A percentile compares a stretch with the other conserved stretches of the same genome.
Evolutionary conservation across 2,888 invertebrate genomes (phyloP).

Genomic region (Xanthia icteritia): DNA sequence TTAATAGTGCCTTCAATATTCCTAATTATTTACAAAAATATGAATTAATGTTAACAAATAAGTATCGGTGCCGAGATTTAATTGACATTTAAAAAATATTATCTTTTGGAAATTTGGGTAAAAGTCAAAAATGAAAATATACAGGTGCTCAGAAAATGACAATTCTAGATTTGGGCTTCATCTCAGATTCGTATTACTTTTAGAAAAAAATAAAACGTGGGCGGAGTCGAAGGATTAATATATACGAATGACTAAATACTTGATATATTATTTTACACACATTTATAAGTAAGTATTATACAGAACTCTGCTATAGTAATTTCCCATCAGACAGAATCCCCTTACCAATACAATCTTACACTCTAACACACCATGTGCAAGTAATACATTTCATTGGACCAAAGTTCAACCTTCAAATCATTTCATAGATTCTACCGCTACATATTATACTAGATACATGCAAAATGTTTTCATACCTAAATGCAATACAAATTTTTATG

Average conservation of each 20-base stretch:
- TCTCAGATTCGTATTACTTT: background rate
- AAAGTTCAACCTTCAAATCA: slow-evolving; percentile 89
- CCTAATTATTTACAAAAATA: slow-evolving; percentile 63
- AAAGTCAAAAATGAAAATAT: slow-evolving; percentile 25
- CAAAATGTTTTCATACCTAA: slow-evolving; percentile 66
- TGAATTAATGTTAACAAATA: slow-evolving; percentile 17
- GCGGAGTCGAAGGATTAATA: slow-evolving; percentile 39
- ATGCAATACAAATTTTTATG: slow-evolving; percentile 66
- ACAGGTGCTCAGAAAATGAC: slow-evolving; percentile 29
- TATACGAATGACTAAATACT: slow-evolving; percentile 46
- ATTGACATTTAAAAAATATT: slow-evolving; percentile 61
- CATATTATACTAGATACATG: slow-evolving; percentile 63
- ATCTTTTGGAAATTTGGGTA: slow-evolving; percentile 2
- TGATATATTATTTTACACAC: slow-evolving; percentile 50
- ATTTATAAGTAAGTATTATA: slow-evolving; percentile 48
- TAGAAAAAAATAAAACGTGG: slow-evolving; percentile 8
- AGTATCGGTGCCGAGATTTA: slow-evolving; percentile 33
- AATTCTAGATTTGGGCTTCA: slow-evolving; percentile 6
- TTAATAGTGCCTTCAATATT: slow-evolving; percentile 69
- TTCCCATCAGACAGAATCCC: slow-evolving; percentile 54
- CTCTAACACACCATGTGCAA: slow-evolving; percentile 87
- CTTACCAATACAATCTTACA: slow-evolving; percentile 71
- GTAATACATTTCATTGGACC: slow-evolving; percentile 89
- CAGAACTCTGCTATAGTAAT: slow-evolving; percentile 50
- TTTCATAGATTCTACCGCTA: slow-evolving; percentile 74